Evolutionary conservation across 2,113 vertebrate species (phyloP), one percentile per base, ranked within the genome.

Genomic region (Australoheros scitulus): DNA sequence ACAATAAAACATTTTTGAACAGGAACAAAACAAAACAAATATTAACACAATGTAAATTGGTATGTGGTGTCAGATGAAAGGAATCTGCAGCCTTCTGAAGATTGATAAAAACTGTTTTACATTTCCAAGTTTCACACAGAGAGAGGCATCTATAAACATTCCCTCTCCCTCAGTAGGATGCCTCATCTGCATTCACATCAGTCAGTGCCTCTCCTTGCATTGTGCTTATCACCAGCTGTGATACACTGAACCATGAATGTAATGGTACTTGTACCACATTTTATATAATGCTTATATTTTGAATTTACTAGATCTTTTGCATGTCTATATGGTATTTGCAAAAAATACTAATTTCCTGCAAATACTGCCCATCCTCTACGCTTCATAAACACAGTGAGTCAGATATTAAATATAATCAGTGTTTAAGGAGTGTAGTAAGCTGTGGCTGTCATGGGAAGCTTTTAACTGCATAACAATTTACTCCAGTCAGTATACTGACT

Each of bases 111-210:
- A 76, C 61, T 26, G 43, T 32, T 87, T 85, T 52, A 47, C 47
- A 83, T 83, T 65, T 79, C 38, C 24, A 29, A 43, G 77, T 79
- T 78, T 82, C 61, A 72, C 86, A 61, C 61, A 29, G 52, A 81
- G 79, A 84, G 63, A 38, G n/a, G 59, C 7, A 3, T 77, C 72
- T 26, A 5, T 13, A 2, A 47, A 15, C 43, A 26, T 63, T 55
- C 32, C 17, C 50, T 26, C 57, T 41, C 34, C 50, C 85, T 43
- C 78, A 14, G 41, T 61, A 32, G 84, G 76, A 58, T 3, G 50
- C 77, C 85, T 93, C 82, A 86, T 93, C 80, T 84, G 87, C 68
- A 92, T 87, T 91, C 82, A 61, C 36, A 88, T 87, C 78, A 90
- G 59, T 74, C 47, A 6, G 3, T 11, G 2, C 6, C 76, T 83